Conservation (phyloP, 1,140 invertebrate species). For the Vanessa atalanta region DNA sequence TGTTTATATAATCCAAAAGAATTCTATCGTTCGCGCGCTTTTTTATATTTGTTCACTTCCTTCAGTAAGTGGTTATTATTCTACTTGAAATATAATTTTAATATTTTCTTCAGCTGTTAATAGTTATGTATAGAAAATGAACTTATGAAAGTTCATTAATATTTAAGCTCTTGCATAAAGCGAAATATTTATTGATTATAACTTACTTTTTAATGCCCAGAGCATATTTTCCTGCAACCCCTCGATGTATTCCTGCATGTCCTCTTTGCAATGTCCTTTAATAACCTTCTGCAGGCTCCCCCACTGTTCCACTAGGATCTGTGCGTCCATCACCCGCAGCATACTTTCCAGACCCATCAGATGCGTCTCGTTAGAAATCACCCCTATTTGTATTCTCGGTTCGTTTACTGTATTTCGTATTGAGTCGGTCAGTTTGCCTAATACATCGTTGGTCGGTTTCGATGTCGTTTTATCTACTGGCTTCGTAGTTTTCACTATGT, state of each 20-base stretch:
- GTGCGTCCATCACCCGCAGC: conserved; percentile 80
- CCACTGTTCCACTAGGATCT: conserved; percentile 78
- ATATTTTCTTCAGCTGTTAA: too few relatives aligned
- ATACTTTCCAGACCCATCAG: conserved; percentile 78
- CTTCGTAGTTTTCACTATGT: conserved; percentile 65
- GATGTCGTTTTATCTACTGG: conserved; percentile 57
- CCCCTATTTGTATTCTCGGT: conserved; percentile 49
- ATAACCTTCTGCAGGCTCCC: conserved; percentile 58
- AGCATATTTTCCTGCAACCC: conserved; percentile 82
- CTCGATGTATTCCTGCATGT: conserved; percentile 84
- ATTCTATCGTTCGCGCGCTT: neutral
- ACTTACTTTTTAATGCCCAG: conserved; percentile 89
- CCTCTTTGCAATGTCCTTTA: conserved; percentile 79
- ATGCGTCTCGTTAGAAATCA: conserved; percentile 52
- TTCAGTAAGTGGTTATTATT: too few relatives aligned
- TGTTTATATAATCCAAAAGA: neutral
- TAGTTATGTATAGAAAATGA: too few relatives aligned
- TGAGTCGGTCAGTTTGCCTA: conserved; percentile 58
- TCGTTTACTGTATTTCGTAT: conserved; percentile 63
- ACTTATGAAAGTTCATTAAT: too few relatives aligned
- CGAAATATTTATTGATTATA: conserved; percentile 2
- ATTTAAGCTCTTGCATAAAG: too few relatives aligned
- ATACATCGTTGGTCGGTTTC: conserved; percentile 55
- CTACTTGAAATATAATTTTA: too few relatives aligned
- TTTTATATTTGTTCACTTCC: neutral